Percentiles rank a stretch among this genome's conserved stretches.
These are phyloP conservation scores for Calameuta filiformis DNA, from an alignment of 2,888 invertebrate species.

Conservation along the genomic window DNA sequence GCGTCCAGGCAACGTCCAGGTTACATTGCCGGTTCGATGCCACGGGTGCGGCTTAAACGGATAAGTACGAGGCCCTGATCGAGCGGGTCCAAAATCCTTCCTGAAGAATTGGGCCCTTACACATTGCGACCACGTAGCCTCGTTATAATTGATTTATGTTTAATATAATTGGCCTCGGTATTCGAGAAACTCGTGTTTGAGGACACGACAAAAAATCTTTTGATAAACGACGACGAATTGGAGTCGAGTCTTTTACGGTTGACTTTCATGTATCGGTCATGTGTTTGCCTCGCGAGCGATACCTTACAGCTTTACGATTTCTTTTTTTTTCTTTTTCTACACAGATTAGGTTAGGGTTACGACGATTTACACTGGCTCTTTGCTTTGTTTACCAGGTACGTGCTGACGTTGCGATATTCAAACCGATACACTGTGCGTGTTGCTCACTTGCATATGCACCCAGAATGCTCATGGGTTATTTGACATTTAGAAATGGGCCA, in stretches of 20 bases:
- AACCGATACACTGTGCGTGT: constrained; percentile 6
- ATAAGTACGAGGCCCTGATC: not conserved
- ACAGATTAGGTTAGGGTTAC: not conserved
- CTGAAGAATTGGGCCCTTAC: constrained; percentile 4
- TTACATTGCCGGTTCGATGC: not conserved
- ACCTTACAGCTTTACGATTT: not conserved
- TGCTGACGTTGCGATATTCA: not conserved
- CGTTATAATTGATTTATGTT: constrained; percentile 55
- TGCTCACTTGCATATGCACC: constrained; percentile 13
- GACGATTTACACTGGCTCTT: not conserved
- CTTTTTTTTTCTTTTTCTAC: not conserved
- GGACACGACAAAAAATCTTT: constrained; percentile 39
- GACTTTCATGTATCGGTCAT: not conserved
- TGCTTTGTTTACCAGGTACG: not conserved
- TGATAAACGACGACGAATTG: constrained; percentile 41
- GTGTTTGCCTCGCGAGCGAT: not conserved
- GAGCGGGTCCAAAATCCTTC: not conserved
- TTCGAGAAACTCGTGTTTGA: constrained; percentile 41
- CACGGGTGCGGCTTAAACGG: not conserved
- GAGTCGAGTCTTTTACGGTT: not conserved
- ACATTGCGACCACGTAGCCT: constrained; percentile 34
- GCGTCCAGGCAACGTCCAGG: not conserved
- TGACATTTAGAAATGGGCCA: constrained; percentile 53
- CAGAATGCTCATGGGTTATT: constrained; percentile 43
- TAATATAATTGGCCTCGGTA: constrained; percentile 49